Percentiles rank a stretch among this genome's conserved stretches.
phyloP scores from a whole-genome alignment of 2,113 vertebrate genomes.

The Aphelocoma coerulescens region DNA sequence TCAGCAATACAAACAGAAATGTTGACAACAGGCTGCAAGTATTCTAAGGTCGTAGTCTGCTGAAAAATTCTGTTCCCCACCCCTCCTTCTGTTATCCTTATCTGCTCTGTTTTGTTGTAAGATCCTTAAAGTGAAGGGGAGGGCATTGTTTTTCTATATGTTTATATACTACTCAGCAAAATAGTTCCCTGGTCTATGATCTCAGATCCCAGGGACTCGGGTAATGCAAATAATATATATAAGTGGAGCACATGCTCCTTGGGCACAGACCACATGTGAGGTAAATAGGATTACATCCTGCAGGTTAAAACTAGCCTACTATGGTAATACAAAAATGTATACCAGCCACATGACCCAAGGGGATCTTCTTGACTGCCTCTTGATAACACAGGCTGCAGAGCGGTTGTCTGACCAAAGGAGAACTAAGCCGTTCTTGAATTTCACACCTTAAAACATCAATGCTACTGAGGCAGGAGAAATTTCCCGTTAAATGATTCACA shows the following conservation, averaged over 20 bases:
- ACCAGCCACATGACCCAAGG: conserved; percentile 57
- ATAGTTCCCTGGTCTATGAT: background rate
- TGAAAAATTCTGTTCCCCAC: background rate
- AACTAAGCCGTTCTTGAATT: conserved; percentile 64
- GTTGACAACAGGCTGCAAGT: background rate
- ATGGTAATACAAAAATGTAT: conserved; percentile 60
- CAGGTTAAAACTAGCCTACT: conserved; percentile 60
- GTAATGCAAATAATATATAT: conserved; percentile 16
- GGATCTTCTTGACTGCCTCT: conserved; percentile 62
- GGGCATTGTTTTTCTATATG: background rate
- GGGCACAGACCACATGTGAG: conserved; percentile 56
- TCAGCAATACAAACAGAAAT: background rate
- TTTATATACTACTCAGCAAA: background rate
- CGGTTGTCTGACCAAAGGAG: conserved; percentile 48
- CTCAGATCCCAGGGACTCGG: background rate
- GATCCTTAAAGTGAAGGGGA: background rate
- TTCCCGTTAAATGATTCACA: conserved; percentile 66
- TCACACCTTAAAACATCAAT: conserved; percentile 68
- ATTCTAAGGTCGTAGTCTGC: background rate
- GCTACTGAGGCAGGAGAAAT: conserved; percentile 63
- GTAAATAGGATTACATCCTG: conserved; percentile 64
- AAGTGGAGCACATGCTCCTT: conserved; percentile 23
- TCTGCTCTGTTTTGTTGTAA: background rate
- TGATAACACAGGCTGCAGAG: conserved; percentile 43
- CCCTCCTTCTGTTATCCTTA: background rate